Conservation (phyloP, 2,113 vertebrate species). For the Suricata suricatta region DNA sequence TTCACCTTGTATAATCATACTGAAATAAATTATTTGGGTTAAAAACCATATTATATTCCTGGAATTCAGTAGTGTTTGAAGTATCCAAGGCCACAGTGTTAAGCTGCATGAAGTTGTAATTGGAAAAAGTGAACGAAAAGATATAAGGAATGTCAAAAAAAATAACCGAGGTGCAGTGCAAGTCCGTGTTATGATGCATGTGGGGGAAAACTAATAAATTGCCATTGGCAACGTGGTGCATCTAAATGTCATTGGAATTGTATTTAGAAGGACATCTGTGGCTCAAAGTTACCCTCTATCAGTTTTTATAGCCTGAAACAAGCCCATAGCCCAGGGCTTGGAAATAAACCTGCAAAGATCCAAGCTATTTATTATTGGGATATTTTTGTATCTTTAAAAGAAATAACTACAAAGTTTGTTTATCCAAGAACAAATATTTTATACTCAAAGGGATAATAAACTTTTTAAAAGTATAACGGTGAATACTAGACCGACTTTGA, state of each 20-base stretch:
- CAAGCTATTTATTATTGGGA: constrained; percentile 63
- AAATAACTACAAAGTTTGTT: constrained; percentile 79
- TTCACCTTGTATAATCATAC: neutral
- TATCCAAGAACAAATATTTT: constrained; percentile 64
- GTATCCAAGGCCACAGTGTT: constrained; percentile 92
- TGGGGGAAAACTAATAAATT: constrained; percentile 90
- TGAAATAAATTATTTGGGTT: neutral
- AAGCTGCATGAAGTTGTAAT: constrained; percentile 87
- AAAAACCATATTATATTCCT: neutral
- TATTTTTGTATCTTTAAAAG: constrained; percentile 79
- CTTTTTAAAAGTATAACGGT: constrained; percentile 71
- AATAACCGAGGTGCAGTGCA: constrained; percentile 90
- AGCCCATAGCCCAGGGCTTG: constrained; percentile 64
- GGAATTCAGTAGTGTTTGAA: constrained; percentile 82
- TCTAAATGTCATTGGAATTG: constrained; percentile 78
- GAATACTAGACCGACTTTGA: constrained; percentile 78
- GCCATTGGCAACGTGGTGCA: constrained; percentile 75
- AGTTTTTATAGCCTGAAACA: constrained; percentile 54
- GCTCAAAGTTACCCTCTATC: constrained; percentile 63
- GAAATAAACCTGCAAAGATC: constrained; percentile 67
- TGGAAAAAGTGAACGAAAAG: constrained; percentile 93
- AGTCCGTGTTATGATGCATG: constrained; percentile 91
- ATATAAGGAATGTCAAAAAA: constrained; percentile 92
- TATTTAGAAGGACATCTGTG: constrained; percentile 75
- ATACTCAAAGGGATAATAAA: constrained; percentile 66